Evolutionary conservation across 2,888 invertebrate genomes (phyloP), one percentile per base, ranked within the genome.

Genomic region (Vandiemenella viatica): DNA sequence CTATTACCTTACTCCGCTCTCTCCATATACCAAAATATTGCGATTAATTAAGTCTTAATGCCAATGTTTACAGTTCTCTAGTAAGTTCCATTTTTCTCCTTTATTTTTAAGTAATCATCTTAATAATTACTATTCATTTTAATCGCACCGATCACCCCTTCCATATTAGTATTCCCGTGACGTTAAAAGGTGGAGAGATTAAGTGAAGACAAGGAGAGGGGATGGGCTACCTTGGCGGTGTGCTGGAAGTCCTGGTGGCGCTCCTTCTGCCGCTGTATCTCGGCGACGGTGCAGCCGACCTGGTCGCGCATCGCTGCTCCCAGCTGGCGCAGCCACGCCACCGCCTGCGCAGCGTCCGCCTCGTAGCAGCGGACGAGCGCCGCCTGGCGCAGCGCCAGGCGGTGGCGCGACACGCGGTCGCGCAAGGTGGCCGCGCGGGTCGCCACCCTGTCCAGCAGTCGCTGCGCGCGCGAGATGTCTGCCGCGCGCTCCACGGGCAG

Each of bases 301-400:
- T 83, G 78, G 52, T 77, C 75, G 60, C 80, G 66, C 67, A 86
- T 72, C 50, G 82, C 81, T 43, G 77, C 73, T 62, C 79, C 79
- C 53, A 88, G 68, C 62, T 87, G 86, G 56, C 76, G 73, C 55
- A 88, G 69, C 87, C 87, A 88, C 57, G 75, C 72, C 41, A 84
- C 75, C 4, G 84, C 83, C 73, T 76, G 60, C 50, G 75, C 70
- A 1, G 80, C 80, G 61, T 88, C 87, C 58, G 72, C 73, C 65
- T 88, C 87, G 63, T 85, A 86, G 18, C 77, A 76, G 58, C 77
- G 72, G 57, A 87, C 76, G 62, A 86, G 79, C 45, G 80, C 73
- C 54, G 82, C 77, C 68, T 88, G 86, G 61, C 86, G 82, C 56
- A 87, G 67, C 51, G 84, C 82, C 52, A 88, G 67, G 62, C 80